These are phyloP conservation scores for Spondyliosoma cantharus DNA, from an alignment of 2,797 vertebrate species.

Conservation along the genomic window DNA sequence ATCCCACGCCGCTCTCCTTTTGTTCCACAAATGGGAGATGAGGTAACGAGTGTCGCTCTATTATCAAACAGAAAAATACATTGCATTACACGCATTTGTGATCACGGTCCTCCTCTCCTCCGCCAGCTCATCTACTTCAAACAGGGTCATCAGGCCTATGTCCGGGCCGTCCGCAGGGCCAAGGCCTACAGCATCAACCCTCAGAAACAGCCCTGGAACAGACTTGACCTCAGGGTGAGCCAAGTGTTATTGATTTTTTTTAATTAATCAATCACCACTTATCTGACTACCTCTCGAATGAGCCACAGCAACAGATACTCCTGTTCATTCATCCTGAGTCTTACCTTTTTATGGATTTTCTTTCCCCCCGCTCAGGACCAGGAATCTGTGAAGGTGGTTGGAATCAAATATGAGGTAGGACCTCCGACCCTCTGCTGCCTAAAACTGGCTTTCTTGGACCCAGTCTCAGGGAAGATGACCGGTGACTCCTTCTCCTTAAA, in stretches of 20 bases:
- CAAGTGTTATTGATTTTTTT: neutral
- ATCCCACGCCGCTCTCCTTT: conserved; percentile 94
- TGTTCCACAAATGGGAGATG: conserved; percentile 99
- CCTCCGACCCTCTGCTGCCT: conserved; percentile 97
- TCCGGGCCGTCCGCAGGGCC: conserved; percentile 93
- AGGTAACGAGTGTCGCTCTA: conserved; percentile 81
- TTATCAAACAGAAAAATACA: neutral
- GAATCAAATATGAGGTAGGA: conserved; percentile 97
- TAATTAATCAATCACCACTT: no score
- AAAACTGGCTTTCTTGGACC: conserved; percentile 96
- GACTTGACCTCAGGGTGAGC: conserved; percentile 96
- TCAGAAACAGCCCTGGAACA: conserved; percentile 99
- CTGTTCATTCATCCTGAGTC: neutral
- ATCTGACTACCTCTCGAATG: neutral
- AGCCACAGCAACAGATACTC: neutral
- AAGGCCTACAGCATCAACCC: conserved; percentile 95
- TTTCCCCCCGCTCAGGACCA: conserved; percentile 88
- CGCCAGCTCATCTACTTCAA: conserved; percentile 96
- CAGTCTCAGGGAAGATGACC: conserved; percentile 97
- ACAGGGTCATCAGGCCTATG: conserved; percentile 98
- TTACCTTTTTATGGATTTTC: conserved; percentile 1
- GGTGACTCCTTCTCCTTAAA: conserved; percentile 97
- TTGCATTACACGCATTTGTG: neutral
- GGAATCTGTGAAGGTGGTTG: conserved; percentile 97
- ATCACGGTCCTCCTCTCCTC: neutral